Evolutionary conservation across 2,113 vertebrate genomes (phyloP), one percentile per base, ranked within the genome.

Genomic region (Callionymus lyra): DNA sequence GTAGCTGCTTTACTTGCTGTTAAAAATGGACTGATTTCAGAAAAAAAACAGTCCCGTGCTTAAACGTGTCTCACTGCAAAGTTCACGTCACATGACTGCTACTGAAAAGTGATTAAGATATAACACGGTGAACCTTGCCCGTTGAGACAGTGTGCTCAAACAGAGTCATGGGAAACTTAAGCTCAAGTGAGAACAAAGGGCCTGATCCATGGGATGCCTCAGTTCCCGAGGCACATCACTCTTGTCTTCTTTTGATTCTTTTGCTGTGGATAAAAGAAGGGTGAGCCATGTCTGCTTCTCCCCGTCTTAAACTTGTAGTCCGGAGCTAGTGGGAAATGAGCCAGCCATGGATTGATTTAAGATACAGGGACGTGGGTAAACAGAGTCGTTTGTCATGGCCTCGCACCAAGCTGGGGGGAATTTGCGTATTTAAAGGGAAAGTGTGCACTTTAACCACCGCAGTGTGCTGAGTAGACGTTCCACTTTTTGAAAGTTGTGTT

Each of bases 161-260:
- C 74, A 58, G n/a, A n/a, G 72, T 80, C 72, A 83, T 83, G 82
- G 74, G 77, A 82, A 84, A 82, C 69, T 74, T 59, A 66, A 80
- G 72, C 68, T 66, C 49, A 56, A 59, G 52, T 5, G 38, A 63
- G 67, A 79, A 84, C 74, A 84, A 85, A 82, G 80, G 41, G 72
- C 62, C 68, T 80, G 77, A 82, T 80, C 74, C 69, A 81, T 73
- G 67, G 66, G 74, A 77, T 82, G 75, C 69, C 77, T 65, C 64
- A 19, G 60, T 57, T 76, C 75, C 72, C 64, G 54, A 68, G 76
- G 70, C 77, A 78, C 72, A 70, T 80, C 65, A 56, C 41, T 73
- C 65, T 73, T 56, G 64, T 43, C 35, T 33, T 53, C 43, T 49
- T 41, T 55, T 71, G 59, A 69, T 53, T 56, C 31, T 34, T 59